Evolutionary conservation across 2,113 vertebrate species (phyloP).

Genomic region (Pterocles gutturalis): DNA sequence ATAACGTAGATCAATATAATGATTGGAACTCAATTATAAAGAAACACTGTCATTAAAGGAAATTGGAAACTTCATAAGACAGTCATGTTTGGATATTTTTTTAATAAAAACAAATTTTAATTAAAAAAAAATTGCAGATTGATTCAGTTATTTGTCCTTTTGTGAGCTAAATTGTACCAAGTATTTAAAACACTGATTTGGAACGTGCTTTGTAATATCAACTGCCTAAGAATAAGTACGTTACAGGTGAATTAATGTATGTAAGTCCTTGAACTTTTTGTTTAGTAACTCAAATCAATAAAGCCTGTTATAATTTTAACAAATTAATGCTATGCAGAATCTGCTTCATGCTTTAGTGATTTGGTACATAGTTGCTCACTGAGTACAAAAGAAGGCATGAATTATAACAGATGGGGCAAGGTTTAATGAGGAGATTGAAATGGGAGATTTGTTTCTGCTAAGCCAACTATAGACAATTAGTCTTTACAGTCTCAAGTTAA

Average conservation of each 20-base stretch:
- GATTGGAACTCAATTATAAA: neutral
- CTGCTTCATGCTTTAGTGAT: neutral
- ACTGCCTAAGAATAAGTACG: neutral
- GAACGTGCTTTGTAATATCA: neutral
- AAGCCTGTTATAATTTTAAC: neutral
- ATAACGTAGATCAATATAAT: neutral
- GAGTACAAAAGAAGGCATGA: neutral
- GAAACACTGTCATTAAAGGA: neutral
- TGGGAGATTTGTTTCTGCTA: constrained; percentile 48
- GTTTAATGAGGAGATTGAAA: constrained; percentile 58
- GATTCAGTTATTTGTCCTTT: neutral
- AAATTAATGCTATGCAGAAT: neutral
- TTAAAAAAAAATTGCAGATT: neutral
- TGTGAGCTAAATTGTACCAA: neutral
- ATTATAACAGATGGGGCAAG: neutral
- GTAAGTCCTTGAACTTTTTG: neutral
- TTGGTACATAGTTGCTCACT: neutral
- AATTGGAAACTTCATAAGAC: neutral
- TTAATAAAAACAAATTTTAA: neutral
- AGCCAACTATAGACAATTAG: constrained; percentile 57
- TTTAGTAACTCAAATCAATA: neutral
- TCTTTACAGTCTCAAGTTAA: constrained; percentile 39
- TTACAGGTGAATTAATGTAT: neutral
- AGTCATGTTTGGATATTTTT: neutral
- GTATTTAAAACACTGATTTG: neutral